Evolutionary conservation across 2,113 vertebrate species (phyloP).

Genomic region (Aldabrachelys gigantea): DNA sequence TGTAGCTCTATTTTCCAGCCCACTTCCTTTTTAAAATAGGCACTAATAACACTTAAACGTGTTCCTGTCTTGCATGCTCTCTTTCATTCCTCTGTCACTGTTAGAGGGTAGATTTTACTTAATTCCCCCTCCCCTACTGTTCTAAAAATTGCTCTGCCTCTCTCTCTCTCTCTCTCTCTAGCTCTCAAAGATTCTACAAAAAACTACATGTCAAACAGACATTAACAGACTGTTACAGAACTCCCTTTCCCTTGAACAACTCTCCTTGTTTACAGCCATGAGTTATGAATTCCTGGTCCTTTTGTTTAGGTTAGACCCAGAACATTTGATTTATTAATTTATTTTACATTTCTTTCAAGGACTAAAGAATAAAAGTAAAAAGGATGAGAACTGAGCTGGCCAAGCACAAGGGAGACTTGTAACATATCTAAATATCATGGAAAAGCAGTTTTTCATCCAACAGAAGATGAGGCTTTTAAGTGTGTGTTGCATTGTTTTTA

Average conservation of each 20-base stretch:
- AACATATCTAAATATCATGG: not conserved
- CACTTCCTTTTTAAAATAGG: slow-evolving; percentile 79
- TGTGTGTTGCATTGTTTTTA: not conserved
- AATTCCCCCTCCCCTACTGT: not conserved
- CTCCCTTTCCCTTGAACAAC: not conserved
- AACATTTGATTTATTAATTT: not conserved
- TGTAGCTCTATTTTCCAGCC: slow-evolving; percentile 66
- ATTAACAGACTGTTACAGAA: not conserved
- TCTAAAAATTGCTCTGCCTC: slow-evolving; percentile 18
- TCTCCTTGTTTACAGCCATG: not conserved
- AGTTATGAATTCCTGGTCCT: not conserved
- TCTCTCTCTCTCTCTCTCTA: not conserved
- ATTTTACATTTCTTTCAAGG: not conserved
- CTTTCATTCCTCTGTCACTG: slow-evolving; percentile 54
- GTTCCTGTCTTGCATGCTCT: slow-evolving; percentile 36
- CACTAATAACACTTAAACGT: slow-evolving; percentile 76
- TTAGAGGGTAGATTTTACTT: slow-evolving; percentile 57
- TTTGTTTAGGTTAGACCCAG: not conserved
- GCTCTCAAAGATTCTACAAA: not conserved
- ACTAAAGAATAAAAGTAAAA: not conserved
- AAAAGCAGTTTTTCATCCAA: not conserved
- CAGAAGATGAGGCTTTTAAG: not conserved
- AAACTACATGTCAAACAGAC: not conserved
- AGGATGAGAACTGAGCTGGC: not conserved
- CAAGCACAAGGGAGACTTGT: not conserved